A percentile compares a stretch with the other conserved stretches of the same genome.
These are phyloP conservation scores for Sebastes schlegelii DNA, from an alignment of 2,113 vertebrate species.

Conservation along the genomic window DNA sequence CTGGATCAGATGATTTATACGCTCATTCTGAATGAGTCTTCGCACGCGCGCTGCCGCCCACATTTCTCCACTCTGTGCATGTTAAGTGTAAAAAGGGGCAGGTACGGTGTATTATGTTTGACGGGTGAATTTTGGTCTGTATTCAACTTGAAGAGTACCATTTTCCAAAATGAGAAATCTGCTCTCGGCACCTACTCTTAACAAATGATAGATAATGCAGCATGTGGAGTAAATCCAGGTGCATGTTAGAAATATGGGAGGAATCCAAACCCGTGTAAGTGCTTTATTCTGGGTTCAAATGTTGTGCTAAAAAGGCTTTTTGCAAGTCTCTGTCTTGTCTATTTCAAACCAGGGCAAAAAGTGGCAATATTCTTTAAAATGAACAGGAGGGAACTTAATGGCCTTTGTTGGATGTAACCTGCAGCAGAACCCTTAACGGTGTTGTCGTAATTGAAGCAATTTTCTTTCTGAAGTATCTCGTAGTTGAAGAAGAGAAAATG, in stretches of 20 bases:
- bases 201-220: constrained; percentile 34
- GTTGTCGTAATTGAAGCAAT: background rate
- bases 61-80: constrained; percentile 35
- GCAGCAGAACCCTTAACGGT: background rate
- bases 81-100: constrained; percentile 38
- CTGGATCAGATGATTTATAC: constrained; percentile 40
- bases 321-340: background rate
- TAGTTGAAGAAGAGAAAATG: background rate
- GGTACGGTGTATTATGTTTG: constrained; percentile 10
- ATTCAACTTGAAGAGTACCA: constrained; percentile 38
- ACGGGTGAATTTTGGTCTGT: constrained; percentile 35
- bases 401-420: background rate
- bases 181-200: constrained; percentile 11
- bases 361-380: background rate
- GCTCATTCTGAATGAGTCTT: constrained; percentile 31
- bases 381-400: background rate
- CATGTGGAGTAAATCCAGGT: constrained; percentile 18
- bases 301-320: background rate
- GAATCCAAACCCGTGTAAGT: background rate
- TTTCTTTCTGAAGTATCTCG: background rate
- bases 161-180: constrained; percentile 39
- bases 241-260: background rate
- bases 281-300: constrained; percentile 8
- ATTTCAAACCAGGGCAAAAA: background rate
- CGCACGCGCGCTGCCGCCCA: constrained; percentile 35